Evolutionary conservation across 2,797 vertebrate species (phyloP).

Genomic region (Cynopterus sphinx): DNA sequence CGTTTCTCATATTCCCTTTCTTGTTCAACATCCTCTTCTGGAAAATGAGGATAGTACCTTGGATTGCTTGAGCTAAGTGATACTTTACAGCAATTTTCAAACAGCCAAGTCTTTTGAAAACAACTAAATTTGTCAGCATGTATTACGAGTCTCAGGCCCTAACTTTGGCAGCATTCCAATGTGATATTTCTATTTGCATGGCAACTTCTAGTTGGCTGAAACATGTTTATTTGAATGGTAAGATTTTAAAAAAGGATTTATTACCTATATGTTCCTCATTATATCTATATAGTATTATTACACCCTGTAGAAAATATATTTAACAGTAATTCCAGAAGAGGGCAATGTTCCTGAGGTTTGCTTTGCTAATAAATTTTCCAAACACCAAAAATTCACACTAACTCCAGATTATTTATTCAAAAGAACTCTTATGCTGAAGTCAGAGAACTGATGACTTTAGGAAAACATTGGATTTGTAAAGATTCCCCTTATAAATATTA

Average conservation of each 20-base stretch:
- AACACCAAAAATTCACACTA: conserved; percentile 63
- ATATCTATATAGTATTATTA: not conserved
- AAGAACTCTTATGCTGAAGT: conserved; percentile 46
- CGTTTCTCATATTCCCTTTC: not conserved
- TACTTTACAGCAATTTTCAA: not conserved
- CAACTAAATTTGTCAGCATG: not conserved
- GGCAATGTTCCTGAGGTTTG: conserved; percentile 47
- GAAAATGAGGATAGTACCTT: not conserved
- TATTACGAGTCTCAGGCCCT: not conserved
- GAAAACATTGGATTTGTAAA: conserved; percentile 72
- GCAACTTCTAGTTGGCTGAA: not conserved
- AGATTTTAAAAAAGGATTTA: not conserved
- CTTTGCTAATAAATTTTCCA: conserved; percentile 67
- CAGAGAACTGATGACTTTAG: conserved; percentile 60
- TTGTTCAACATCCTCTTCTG: not conserved
- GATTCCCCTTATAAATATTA: conserved; percentile 69
- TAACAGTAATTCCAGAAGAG: conserved; percentile 51
- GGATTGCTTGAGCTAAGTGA: not conserved
- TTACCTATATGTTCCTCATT: not conserved
- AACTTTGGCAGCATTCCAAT: not conserved
- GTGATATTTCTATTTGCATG: not conserved
- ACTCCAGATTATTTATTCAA: conserved; percentile 68
- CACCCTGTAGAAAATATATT: not conserved
- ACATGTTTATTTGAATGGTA: not conserved
- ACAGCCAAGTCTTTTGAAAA: not conserved